These are phyloP conservation scores for Heterochromis multidens DNA, from an alignment of 2,113 vertebrate genomes.

Conservation along the genomic window DNA sequence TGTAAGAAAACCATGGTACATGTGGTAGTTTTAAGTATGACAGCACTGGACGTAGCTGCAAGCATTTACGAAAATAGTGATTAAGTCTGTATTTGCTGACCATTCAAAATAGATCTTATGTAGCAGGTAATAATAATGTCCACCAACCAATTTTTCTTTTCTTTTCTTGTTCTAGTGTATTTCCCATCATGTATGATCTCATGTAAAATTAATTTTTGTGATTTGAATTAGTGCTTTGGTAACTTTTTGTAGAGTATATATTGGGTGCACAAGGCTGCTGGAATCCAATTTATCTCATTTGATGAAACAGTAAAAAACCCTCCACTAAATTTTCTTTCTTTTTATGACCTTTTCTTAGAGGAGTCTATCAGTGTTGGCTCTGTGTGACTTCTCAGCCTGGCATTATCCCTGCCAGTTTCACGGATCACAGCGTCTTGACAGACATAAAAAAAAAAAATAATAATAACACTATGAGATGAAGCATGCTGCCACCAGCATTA, in stretches of 20 bases:
- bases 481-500: not conserved
- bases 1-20: not conserved
- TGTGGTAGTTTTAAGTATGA: not conserved
- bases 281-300: slow-evolving; percentile 53
- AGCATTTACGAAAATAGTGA: not conserved
- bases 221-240: not conserved
- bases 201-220: not conserved
- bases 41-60: not conserved
- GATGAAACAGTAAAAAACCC: slow-evolving; percentile 46
- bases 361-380: slow-evolving; percentile 37
- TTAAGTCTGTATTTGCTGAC: not conserved
- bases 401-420: slow-evolving; percentile 54
- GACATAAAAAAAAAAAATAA: slow-evolving; percentile 21
- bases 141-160: too few species aligned
- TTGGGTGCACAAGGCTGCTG: not conserved
- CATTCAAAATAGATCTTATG: not conserved
- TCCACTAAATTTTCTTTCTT: slow-evolving; percentile 45
- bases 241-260: slow-evolving; percentile 33
- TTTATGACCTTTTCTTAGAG: slow-evolving; percentile 44
- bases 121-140: not conserved
- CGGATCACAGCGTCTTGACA: slow-evolving; percentile 44
- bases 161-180: not conserved
- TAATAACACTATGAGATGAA: slow-evolving; percentile 21
- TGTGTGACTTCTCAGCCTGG: slow-evolving; percentile 28
- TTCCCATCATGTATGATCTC: not conserved